A percentile compares a stretch with the other conserved stretches of the same genome.
Evolutionary conservation across 2,113 vertebrate genomes (phyloP).

Genomic region (Elgaria multicarinata): DNA sequence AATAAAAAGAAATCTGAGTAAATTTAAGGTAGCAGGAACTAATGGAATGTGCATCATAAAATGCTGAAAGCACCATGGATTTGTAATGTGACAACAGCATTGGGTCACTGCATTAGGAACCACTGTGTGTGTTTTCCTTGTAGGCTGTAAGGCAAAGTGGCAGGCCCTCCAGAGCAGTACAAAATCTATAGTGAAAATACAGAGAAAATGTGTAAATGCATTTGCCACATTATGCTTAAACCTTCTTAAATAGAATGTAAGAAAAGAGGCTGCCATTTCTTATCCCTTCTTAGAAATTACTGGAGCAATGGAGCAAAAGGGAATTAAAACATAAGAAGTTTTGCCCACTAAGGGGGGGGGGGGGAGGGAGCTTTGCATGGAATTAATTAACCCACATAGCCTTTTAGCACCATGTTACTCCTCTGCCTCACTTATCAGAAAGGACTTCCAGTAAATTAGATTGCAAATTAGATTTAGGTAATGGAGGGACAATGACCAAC

Average conservation of each 20-base stretch:
- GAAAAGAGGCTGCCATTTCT: neutral
- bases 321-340: neutral
- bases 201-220: neutral
- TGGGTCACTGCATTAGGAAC: neutral
- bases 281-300: slow-evolving; percentile 7
- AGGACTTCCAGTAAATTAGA: too few species aligned
- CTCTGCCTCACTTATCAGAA: neutral
- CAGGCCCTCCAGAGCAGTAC: neutral
- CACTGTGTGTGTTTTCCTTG: neutral
- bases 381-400: neutral
- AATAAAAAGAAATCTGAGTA: neutral
- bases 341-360: neutral
- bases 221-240: neutral
- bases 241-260: neutral
- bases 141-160: neutral
- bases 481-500: too few species aligned
- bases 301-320: neutral
- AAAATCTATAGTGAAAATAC: neutral
- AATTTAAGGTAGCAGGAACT: neutral
- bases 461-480: neutral
- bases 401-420: neutral
- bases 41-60: neutral
- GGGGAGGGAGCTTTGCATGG: neutral
- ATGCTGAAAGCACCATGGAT: neutral
- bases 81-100: neutral